A percentile compares a stretch with the other conserved stretches of the same genome.
Evolutionary conservation across 2,888 invertebrate species (phyloP).

Genomic region (Slavum lentiscoides): DNA sequence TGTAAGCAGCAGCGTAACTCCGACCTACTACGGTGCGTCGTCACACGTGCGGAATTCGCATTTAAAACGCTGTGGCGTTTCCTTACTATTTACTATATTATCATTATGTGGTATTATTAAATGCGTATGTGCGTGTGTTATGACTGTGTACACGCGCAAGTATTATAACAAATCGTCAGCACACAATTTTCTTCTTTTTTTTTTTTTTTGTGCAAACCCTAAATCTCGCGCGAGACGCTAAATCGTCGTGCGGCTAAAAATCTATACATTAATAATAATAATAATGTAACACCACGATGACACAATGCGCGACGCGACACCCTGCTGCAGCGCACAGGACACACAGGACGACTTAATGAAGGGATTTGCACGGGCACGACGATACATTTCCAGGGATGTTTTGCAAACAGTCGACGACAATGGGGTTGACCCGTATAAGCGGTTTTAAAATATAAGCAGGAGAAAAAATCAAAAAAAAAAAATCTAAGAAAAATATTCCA

Average conservation of each 20-base stretch:
- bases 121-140: constrained; percentile 8
- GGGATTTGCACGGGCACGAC: constrained; percentile 13
- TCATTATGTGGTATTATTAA: no score
- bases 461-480: not conserved
- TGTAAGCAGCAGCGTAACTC: constrained; percentile 20
- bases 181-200: not conserved
- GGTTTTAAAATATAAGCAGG: not conserved
- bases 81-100: not conserved
- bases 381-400: constrained; percentile 1
- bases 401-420: constrained; percentile 45
- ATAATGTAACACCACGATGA: no score
- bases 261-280: no score
- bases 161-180: constrained; percentile 43
- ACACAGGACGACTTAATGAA: constrained; percentile 47
- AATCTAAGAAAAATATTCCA: constrained; percentile 3
- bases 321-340: constrained; percentile 9
- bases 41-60: constrained; percentile 7
- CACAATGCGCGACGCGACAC: no score
- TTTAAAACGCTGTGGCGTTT: not conserved
- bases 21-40: constrained; percentile 36
- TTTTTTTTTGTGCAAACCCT: constrained; percentile 2
- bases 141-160: constrained; percentile 38
- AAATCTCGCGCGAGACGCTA: constrained; percentile 2
- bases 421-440: not conserved
- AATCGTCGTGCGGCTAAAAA: not conserved